phyloP scores from a whole-genome alignment of 2,113 vertebrate genomes.

The Spermophilus dauricus region DNA sequence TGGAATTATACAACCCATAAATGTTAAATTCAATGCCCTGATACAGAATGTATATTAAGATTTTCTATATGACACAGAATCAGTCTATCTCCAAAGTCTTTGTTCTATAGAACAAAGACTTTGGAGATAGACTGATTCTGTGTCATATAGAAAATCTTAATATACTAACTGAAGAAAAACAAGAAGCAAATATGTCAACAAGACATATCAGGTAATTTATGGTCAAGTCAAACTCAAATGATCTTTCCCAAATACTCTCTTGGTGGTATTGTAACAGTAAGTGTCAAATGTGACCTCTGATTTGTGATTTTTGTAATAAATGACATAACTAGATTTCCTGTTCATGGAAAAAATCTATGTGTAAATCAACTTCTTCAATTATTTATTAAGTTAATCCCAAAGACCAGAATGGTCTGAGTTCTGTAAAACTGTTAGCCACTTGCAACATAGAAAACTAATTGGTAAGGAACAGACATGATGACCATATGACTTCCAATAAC shows the following conservation, averaged over 20 bases:
- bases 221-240: conserved; percentile 24
- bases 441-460: conserved; percentile 15
- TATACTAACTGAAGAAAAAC: neutral
- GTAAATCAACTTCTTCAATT: conserved; percentile 9
- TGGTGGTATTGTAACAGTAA: conserved; percentile 1
- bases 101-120: too few species aligned
- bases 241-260: neutral
- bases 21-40: neutral
- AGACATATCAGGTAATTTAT: conserved; percentile 10
- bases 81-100: neutral
- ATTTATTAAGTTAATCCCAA: conserved; percentile 16
- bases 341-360: neutral
- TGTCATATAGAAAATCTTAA: neutral
- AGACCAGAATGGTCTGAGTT: neutral
- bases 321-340: neutral
- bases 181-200: neutral
- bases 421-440: conserved; percentile 6
- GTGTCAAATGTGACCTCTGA: neutral
- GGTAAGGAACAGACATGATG: neutral
- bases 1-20: neutral
- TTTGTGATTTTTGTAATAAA: conserved; percentile 40
- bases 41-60: too few species aligned
- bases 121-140: too few species aligned
- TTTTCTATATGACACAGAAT: too few species aligned
- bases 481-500: neutral